Percentiles rank a stretch among this genome's conserved stretches.
These are phyloP conservation scores for Yponomeuta malinellus DNA, from an alignment of 2,888 invertebrate genomes.

Conservation along the genomic window DNA sequence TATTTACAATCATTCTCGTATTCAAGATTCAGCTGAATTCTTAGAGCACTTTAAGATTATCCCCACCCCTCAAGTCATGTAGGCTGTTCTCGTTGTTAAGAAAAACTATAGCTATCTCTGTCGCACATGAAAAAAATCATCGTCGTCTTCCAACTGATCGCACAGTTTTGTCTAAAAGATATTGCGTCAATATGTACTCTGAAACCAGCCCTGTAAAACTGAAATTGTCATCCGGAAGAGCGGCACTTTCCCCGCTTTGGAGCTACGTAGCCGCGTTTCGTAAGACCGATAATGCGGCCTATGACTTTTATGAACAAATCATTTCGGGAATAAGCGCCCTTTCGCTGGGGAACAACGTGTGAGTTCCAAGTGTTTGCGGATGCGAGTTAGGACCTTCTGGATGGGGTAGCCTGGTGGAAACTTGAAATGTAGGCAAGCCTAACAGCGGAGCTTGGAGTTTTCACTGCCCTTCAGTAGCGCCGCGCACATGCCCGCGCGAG, in stretches of 20 bases:
- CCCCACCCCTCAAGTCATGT: slow-evolving; percentile 57
- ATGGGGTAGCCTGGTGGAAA: slow-evolving; percentile 36
- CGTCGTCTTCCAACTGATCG: slow-evolving; percentile 47
- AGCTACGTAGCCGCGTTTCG: slow-evolving; percentile 26
- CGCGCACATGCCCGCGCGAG: slow-evolving; percentile 60
- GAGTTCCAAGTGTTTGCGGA: background rate
- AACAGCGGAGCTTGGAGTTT: slow-evolving; percentile 55
- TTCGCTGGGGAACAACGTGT: background rate
- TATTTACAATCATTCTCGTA: background rate
- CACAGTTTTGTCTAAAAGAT: slow-evolving; percentile 40
- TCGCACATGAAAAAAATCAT: slow-evolving; percentile 64
- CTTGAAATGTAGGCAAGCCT: slow-evolving; percentile 65
- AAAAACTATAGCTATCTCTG: slow-evolving; percentile 65
- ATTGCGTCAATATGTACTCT: slow-evolving; percentile 30
- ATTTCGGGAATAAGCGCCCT: background rate
- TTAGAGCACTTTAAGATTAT: slow-evolving; percentile 66
- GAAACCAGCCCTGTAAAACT: slow-evolving; percentile 25
- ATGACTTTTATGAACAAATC: slow-evolving; percentile 5
- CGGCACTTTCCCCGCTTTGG: slow-evolving; percentile 31
- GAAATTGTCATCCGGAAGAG: slow-evolving; percentile 12
- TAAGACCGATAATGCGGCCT: slow-evolving; percentile 16
- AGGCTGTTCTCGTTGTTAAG: slow-evolving; percentile 69
- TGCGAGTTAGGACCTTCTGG: slow-evolving; percentile 16
- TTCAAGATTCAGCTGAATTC: slow-evolving; percentile 24
- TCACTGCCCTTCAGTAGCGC: slow-evolving; percentile 60